Base-by-base conservation (phyloP, 2,888 invertebrate genomes). In the Troides oblongomaculatus region DNA sequence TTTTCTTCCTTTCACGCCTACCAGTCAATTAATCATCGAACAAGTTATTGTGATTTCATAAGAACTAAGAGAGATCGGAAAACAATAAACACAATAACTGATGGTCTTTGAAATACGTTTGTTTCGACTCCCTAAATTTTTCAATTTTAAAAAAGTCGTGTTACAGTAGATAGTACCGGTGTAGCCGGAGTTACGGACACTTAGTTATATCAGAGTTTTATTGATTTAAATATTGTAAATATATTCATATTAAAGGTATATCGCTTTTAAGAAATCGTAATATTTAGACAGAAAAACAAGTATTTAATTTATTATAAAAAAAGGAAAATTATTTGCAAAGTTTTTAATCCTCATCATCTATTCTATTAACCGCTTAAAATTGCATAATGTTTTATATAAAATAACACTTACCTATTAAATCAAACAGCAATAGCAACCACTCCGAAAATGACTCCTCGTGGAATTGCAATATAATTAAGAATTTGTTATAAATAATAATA, bases 91-190 rank as follows among this genome's bases (percentile, higher is more conserved):
- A 58, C 66, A 59, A 64, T 63, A 57, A 62, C 23, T 69, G 74
- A 69, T 25, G 71, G 74, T 69, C 72, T 66, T 66, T 66, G 75
- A 72, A 68, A 71, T 46, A 66, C 59, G 69, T 74, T 82, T 80
- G 61, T 82, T 89, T 91, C 80, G 92, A 90, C 92, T 92, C 92
- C 92, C 92, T 92, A 91, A 92, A 91, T 90, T 92, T 90, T 90
- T 90, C 92, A 92, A 92, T 92, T 92, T 90, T 79, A 68, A 87
- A 82, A 83, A 81, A 78, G 80, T 83, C 75, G 76, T 76, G 73
- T 75, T 62, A 71, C 76, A 70, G 78, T 78, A 79, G 78, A 67
- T 76, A 76, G 75, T 62, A 21, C 58, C 59, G 66, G 58, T 60
- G 64, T 66, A 68, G 65, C 80, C 69, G 75, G 75, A 76, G 71